Percentiles rank a stretch among this genome's conserved stretches.
Evolutionary conservation across 1,140 invertebrate genomes (phyloP).

Genomic region (Drosophila funebris): DNA sequence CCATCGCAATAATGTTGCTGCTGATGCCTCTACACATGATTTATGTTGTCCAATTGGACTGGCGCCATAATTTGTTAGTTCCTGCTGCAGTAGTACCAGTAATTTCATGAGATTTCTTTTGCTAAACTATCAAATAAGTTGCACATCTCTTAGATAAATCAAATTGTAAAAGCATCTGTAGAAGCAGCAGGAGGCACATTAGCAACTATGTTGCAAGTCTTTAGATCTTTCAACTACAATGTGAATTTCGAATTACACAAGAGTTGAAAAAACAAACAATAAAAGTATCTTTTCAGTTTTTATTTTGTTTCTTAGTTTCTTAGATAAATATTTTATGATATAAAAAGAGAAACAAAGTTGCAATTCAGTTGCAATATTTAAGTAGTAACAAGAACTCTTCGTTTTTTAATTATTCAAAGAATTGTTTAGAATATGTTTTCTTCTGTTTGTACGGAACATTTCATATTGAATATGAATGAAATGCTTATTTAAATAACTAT

Average conservation of each 20-base stretch:
- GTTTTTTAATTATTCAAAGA: neutral
- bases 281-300: neutral
- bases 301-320: slow-evolving; percentile 1
- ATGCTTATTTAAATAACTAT: slow-evolving; percentile 6
- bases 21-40: slow-evolving; percentile 57
- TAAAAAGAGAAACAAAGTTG: slow-evolving; percentile 24
- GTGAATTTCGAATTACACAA: neutral
- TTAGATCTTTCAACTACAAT: neutral
- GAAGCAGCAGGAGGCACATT: slow-evolving; percentile 6
- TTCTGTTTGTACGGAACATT: slow-evolving; percentile 16
- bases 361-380: slow-evolving; percentile 24
- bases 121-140: slow-evolving; percentile 43
- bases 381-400: slow-evolving; percentile 1
- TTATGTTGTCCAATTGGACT: slow-evolving; percentile 56
- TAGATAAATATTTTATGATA: neutral
- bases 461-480: slow-evolving; percentile 18
- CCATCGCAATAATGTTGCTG: slow-evolving; percentile 62
- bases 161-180: slow-evolving; percentile 10
- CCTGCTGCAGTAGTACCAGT: neutral
- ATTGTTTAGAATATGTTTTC: slow-evolving; percentile 8
- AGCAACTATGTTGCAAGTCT: neutral
- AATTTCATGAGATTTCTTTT: slow-evolving; percentile 29
- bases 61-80: slow-evolving; percentile 54
- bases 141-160: slow-evolving; percentile 55
- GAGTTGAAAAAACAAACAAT: neutral